Evolutionary conservation across 2,797 vertebrate species (phyloP).

Genomic region (Yasuhikotakia modesta): DNA sequence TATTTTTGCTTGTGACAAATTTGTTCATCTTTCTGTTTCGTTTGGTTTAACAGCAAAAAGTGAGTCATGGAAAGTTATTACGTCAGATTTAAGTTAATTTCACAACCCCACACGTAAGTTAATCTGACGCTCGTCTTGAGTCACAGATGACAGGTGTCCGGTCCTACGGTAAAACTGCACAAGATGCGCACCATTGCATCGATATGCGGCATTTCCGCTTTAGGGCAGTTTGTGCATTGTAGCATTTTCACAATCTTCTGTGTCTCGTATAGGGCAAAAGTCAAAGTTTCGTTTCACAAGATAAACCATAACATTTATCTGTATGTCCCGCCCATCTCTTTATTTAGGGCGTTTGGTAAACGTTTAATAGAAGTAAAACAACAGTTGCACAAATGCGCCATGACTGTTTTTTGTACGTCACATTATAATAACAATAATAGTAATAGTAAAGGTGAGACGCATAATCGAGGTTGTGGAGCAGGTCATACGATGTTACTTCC

Average conservation of each 20-base stretch:
- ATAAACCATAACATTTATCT: neutral
- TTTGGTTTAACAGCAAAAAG: neutral
- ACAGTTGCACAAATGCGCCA: too few species aligned
- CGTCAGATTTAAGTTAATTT: neutral
- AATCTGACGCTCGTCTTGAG: neutral
- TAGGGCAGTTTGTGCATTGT: too few species aligned
- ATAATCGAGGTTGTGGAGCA: conserved; percentile 29
- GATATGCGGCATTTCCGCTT: conserved; percentile 39
- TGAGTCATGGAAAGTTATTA: too few species aligned
- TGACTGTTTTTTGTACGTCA: neutral
- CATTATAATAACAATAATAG: neutral
- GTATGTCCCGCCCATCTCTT: too few species aligned
- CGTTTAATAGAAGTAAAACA: neutral
- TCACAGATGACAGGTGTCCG: neutral
- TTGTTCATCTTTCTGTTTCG: neutral
- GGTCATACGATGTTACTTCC: conserved; percentile 46
- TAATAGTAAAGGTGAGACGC: too few species aligned
- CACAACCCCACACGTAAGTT: neutral
- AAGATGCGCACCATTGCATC: neutral
- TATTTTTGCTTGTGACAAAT: conserved; percentile 9
- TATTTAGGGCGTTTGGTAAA: neutral
- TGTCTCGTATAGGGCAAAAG: too few species aligned
- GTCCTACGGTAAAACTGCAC: neutral
- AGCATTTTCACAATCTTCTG: too few species aligned
- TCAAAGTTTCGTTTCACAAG: neutral